These are phyloP conservation scores for Criorhina ranunculi DNA, from an alignment of 2,888 invertebrate species.

Conservation along the genomic window DNA sequence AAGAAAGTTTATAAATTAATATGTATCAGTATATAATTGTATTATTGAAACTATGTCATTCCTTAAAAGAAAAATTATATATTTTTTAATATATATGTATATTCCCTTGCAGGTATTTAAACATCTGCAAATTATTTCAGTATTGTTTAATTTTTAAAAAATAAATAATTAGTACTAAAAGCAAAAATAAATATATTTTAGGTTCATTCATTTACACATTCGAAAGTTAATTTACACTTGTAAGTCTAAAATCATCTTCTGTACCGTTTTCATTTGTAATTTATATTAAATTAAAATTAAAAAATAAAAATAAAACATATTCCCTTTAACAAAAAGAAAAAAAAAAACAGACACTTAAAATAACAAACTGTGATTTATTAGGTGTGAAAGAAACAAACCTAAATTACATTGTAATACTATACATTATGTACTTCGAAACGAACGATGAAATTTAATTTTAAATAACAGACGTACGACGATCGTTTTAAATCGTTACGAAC, in stretches of 20 bases:
- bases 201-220: slow-evolving; percentile 11
- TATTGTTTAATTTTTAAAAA: slow-evolving; percentile 60
- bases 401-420: slow-evolving; percentile 12
- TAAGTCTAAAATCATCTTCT: slow-evolving; percentile 3
- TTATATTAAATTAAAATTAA: slow-evolving; percentile 65
- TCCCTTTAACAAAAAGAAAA: slow-evolving; percentile 41
- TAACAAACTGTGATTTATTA: slow-evolving; percentile 78
- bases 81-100: slow-evolving; percentile 15
- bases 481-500: slow-evolving; percentile 70
- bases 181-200: slow-evolving; percentile 35
- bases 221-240: slow-evolving; percentile 2
- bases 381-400: slow-evolving; percentile 69
- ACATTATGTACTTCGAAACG: slow-evolving; percentile 49
- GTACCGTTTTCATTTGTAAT: slow-evolving; percentile 65
- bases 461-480: slow-evolving; percentile 50
- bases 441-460: slow-evolving; percentile 41
- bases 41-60: slow-evolving; percentile 57
- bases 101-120: slow-evolving; percentile 21
- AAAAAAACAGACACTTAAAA: slow-evolving; percentile 70
- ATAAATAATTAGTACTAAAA: slow-evolving; percentile 27
- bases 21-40: slow-evolving; percentile 29
- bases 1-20: slow-evolving; percentile 9
- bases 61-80: slow-evolving; percentile 49
- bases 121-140: slow-evolving; percentile 55
- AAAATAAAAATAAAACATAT: slow-evolving; percentile 13